Percentiles rank a stretch among this genome's conserved stretches.
Evolutionary conservation across 2,888 invertebrate genomes (phyloP).

Genomic region (Notocelia uddmanniana): DNA sequence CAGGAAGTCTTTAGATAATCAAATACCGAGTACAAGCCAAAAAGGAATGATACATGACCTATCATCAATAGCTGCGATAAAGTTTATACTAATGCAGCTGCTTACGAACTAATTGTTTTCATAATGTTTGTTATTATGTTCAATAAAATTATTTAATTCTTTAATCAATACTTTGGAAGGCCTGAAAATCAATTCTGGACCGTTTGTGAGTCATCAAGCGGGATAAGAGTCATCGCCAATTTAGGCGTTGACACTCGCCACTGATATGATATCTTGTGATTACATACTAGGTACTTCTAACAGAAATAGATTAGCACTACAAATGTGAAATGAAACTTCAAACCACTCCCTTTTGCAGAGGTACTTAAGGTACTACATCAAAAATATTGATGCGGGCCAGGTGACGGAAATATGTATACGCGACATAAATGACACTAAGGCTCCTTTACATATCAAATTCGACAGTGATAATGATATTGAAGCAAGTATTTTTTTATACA

Average conservation of each 20-base stretch:
- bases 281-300: background rate
- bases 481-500: no score
- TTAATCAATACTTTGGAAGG: constrained; percentile 1
- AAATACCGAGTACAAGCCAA: constrained; percentile 2
- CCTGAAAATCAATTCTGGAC: constrained; percentile 12
- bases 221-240: constrained; percentile 32
- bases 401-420: no score
- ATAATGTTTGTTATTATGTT: no score
- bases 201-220: constrained; percentile 7
- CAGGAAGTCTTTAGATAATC: constrained; percentile 17
- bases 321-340: background rate
- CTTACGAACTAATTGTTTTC: no score
- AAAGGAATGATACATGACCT: constrained; percentile 16
- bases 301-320: background rate
- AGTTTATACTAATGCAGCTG: no score
- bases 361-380: no score
- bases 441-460: no score
- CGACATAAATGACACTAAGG: no score
- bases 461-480: no score
- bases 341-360: background rate
- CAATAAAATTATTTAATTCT: no score
- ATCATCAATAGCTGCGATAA: no score
- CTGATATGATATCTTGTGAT: constrained; percentile 21
- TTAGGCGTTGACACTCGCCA: constrained; percentile 14
- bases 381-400: no score